Base-by-base conservation (phyloP, 1,140 invertebrate genomes). In the Drosophila chauvacae region DNA sequence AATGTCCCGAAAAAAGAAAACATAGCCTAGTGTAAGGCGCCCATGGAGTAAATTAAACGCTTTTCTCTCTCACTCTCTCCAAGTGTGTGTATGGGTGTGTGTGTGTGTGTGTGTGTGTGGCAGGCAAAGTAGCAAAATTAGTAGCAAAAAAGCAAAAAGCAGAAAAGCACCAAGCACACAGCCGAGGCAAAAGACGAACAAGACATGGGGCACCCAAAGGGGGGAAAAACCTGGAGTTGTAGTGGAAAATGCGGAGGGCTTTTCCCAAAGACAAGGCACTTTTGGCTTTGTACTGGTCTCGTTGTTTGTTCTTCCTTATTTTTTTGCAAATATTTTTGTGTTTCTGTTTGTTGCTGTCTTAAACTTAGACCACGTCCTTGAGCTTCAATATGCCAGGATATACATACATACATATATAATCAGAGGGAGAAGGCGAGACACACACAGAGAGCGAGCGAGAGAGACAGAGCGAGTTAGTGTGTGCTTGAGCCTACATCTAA, bases 341-440 rank as follows among this genome's bases (percentile, higher is more conserved):
- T 64, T 68, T 64, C 58, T 59, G 37, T 65, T 35, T 64, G 48
- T 62, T 57, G 70, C n/a, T 68, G 62, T 77, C 75, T 77, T 77
- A 77, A 77, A 58, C 71, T 74, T 71, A 79, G 66, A 62, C 66
- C 77, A 85, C 60, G 82, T 87, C 82, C 82, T 86, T 86, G 82
- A 86, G 82, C 82, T 86, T 86, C 83, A 87, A 71, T 71, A 57
- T 71, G 64, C 61, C 61, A 76, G 56, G 50, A 42, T 66, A 37
- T 35, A 50, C 51, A 45, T 45, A 50, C 51, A 45, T 45, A 39
- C 51, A 45, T 45, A 39, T 63, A 30, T 39, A 16, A 11, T 30
- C 26, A 30, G 20, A 39, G 35, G 14, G 33, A 55, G 30, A 53
- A 7, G 10, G 45, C 3, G 13, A 33, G 4, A 39, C 10, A 16